Base-by-base conservation (phyloP, 2,113 vertebrate species). In the Crotalus helleri region DNA sequence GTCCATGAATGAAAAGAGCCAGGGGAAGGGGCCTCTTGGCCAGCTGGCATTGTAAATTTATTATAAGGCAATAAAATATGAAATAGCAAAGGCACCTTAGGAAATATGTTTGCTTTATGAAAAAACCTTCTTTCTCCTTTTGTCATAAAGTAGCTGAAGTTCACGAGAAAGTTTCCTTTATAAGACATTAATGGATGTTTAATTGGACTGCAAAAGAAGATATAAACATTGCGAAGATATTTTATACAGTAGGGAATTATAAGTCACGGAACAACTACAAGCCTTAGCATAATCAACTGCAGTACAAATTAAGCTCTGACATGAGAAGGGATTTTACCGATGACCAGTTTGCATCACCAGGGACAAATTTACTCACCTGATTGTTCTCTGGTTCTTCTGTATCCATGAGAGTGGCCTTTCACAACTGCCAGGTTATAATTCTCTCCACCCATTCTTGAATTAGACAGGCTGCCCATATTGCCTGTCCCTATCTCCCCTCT, bases 1-100 rank as follows among this genome's bases (percentile, higher is more conserved):
- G 95, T 93, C 94, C 0, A 0, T 91, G 93, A 95, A 95, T 95
- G 89, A 96, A 95, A 90, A 95, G 93, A 95, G 95, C 95, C 95
- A 95, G 94, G 89, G 95, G 93, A 95, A 64, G 88, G 88, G 29
- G 74, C 95, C 95, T 94, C 94, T 89, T 81, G 95, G 96, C 94
- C 95, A 95, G 59, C 87, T 39, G 39, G 91, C 64, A 93, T 93
- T 86, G 92, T 95, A 92, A 92, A 96, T 95, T 96, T 96, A 95
- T 96, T 96, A 96, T 94, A 95, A 95, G 91, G 93, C 94, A 96
- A 95, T 94, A 96, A 96, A 92, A 90, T 94, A 90, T 54, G 55
- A 91, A 97, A 94, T 87, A 95, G 95, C 95, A 97, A 97, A 96
- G 94, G 96, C 94, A 93, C 19, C 93, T 95, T 91, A 90, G 95